A percentile compares a stretch with the other conserved stretches of the same genome.
phyloP scores from a whole-genome alignment of 1,140 invertebrate species.

The Lordiphosa stackelbergi region DNA sequence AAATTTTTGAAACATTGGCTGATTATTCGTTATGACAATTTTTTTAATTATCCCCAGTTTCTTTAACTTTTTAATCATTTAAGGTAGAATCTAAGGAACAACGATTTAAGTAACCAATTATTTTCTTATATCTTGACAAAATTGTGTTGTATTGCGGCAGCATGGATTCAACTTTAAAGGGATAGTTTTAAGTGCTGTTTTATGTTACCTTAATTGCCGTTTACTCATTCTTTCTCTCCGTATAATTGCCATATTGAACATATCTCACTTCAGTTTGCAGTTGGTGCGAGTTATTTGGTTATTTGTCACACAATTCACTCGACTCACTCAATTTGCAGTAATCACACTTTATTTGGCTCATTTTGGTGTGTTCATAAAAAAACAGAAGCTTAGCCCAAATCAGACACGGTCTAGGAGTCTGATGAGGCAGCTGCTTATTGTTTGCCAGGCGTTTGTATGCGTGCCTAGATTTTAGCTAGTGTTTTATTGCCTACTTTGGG shows the following conservation, averaged over 20 bases:
- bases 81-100: too few species aligned
- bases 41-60: too few species aligned
- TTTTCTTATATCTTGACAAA: too few species aligned
- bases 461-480: slow-evolving; percentile 69
- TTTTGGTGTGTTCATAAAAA: slow-evolving; percentile 67
- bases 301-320: slow-evolving; percentile 46
- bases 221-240: background rate
- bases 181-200: too few species aligned
- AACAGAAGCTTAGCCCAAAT: slow-evolving; percentile 21
- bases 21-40: too few species aligned
- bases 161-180: too few species aligned
- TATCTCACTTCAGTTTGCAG: slow-evolving; percentile 1
- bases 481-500: slow-evolving; percentile 72
- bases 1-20: too few species aligned
- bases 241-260: background rate
- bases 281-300: slow-evolving; percentile 12
- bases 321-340: slow-evolving; percentile 69
- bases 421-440: slow-evolving; percentile 37
- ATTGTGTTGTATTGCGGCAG: too few species aligned
- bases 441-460: slow-evolving; percentile 52
- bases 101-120: too few species aligned
- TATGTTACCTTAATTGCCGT: too few species aligned
- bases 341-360: slow-evolving; percentile 69
- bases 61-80: too few species aligned
- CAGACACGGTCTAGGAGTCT: slow-evolving; percentile 13